Evolutionary conservation across 2,797 vertebrate genomes (phyloP), one percentile per base, ranked within the genome.

Genomic region (Parotocinclus haroldoi): DNA sequence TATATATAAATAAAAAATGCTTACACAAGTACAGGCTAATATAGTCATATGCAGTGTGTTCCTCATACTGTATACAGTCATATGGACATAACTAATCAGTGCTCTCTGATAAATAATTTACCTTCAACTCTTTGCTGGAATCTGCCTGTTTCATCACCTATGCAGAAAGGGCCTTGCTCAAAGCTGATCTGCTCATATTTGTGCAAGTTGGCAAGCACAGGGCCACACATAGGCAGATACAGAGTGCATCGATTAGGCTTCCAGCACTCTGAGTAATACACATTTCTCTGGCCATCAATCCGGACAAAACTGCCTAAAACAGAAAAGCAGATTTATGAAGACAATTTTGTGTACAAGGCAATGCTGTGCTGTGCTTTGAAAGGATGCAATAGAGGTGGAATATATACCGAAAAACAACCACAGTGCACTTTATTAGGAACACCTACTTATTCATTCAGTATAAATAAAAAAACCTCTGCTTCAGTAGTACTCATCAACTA

Each of bases 131-230:
- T 80, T 48, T 81, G 80, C 42, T 68, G 74, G 63, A 80, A 84
- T 51, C 76, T 77, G 60, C 81, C 80, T 0, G 78, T 64, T n/a
- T 74, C 9, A 19, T 82, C 75, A 0, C 80, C 80, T 27, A 81
- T 78, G 71, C 78, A 83, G 74, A 81, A 83, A 46, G 72, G 63
- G 27, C 83, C 81, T 54, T 82, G 74, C 71, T 84, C 83, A 69
- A 84, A 83, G 58, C 78, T 84, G 74, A 84, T 77, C 74, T 84
- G 83, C 58, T 84, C 83, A 50, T 84, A 84, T 53, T 78, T 84
- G 64, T 76, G 74, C 13, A 83, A 66, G 68, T 84, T 84, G 38
- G 75, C 76, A 45, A 84, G 63, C 6, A 83, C 63, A 14, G 69
- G 76, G 10, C 75, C 78, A 7, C 53, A 66, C 12, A 84, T 58